phyloP scores from a whole-genome alignment of 2,888 invertebrate genomes.

The Megalurothrips usitatus region DNA sequence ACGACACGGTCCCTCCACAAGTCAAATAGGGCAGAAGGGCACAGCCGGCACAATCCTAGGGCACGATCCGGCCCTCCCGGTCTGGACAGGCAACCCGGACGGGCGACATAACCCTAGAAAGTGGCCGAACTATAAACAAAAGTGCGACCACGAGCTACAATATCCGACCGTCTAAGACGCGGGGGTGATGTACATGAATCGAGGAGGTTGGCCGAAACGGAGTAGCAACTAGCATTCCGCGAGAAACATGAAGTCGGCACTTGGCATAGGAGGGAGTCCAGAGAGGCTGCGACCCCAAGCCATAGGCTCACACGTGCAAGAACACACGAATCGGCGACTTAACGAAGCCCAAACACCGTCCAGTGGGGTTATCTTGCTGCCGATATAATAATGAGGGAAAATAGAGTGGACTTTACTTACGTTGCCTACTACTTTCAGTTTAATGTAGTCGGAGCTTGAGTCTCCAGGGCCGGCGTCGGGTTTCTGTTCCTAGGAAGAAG shows the following conservation, averaged over 20 bases:
- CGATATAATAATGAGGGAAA: neutral
- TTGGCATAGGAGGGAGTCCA: neutral
- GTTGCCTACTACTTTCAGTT: conserved; percentile 64
- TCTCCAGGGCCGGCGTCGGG: conserved; percentile 53
- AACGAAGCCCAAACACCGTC: neutral
- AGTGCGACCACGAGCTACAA: neutral
- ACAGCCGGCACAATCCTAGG: too few relatives aligned
- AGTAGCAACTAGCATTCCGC: neutral
- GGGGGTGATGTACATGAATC: too few relatives aligned
- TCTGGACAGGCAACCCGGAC: neutral
- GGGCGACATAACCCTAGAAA: neutral
- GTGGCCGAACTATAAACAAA: neutral
- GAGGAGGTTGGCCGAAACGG: too few relatives aligned
- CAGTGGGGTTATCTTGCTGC: neutral
- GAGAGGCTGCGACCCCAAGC: neutral
- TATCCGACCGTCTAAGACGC: too few relatives aligned
- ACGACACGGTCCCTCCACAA: neutral
- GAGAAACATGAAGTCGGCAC: neutral
- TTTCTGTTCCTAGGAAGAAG: conserved; percentile 49
- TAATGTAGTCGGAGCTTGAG: conserved; percentile 60
- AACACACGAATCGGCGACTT: neutral
- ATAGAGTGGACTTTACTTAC: conserved; percentile 45
- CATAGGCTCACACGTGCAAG: neutral
- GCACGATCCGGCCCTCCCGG: too few relatives aligned
- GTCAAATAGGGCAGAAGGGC: neutral